Percentiles rank a stretch among this genome's conserved stretches.
phyloP scores from a whole-genome alignment of 2,888 invertebrate species.

The Heliconius aoede region DNA sequence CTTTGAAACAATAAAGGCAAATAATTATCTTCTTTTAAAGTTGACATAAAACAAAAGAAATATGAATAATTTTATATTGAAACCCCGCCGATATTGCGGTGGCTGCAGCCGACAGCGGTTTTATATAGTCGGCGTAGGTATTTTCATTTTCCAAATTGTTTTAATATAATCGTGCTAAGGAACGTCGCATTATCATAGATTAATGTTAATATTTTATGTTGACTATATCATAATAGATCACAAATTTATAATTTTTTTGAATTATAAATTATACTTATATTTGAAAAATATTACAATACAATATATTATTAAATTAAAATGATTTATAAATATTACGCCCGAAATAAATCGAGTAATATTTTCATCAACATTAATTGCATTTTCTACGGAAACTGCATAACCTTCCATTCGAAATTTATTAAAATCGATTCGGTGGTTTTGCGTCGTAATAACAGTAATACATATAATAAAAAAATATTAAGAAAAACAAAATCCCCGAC shows the following conservation, averaged over 20 bases:
- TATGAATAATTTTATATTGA: conserved; percentile 48
- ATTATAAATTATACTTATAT: too few species aligned
- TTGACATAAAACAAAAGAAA: conserved; percentile 42
- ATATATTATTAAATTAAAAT: neutral
- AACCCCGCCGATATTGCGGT: conserved; percentile 50
- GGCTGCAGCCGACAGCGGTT: conserved; percentile 50
- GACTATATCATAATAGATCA: neutral
- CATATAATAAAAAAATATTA: too few species aligned
- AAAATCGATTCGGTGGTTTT: conserved; percentile 9
- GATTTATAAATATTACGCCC: conserved; percentile 19
- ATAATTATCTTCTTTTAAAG: conserved; percentile 12
- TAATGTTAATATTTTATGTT: neutral
- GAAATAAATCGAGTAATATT: conserved; percentile 3
- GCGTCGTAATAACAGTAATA: neutral
- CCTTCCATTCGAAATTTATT: conserved; percentile 1
- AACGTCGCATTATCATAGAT: conserved; percentile 38
- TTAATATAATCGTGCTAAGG: conserved; percentile 36
- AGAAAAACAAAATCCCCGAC: too few species aligned
- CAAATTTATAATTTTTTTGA: neutral
- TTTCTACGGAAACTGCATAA: conserved; percentile 12
- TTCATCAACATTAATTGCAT: conserved; percentile 34
- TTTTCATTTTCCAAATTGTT: conserved; percentile 47
- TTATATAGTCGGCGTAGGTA: conserved; percentile 49
- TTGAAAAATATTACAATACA: too few species aligned
- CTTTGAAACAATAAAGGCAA: conserved; percentile 10